Evolutionary conservation across 2,113 vertebrate genomes (phyloP), one percentile per base, ranked within the genome.

Genomic region (Pseudorectes ferrugineus): DNA sequence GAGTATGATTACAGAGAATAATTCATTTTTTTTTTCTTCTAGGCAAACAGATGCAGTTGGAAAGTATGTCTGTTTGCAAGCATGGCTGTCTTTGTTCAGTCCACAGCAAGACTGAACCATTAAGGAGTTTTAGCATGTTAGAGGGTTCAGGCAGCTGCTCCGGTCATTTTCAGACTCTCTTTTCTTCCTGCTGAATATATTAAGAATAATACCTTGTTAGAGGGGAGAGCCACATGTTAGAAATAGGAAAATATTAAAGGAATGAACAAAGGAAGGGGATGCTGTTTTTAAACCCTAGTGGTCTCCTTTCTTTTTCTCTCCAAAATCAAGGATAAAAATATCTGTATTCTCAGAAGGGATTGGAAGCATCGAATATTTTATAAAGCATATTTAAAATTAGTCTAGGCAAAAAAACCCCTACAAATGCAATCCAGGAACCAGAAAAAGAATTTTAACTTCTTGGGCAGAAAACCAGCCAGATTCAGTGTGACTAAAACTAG

Each of bases 11-110:
- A 79, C 58, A 95, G 49, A 77, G 92, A 94, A 94, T 95, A 95
- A 94, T 93, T 96, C 14, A 89, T 95, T 13, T 0, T 66, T 89
- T 81, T 83, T 96, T 95, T 93, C 63, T 97, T 94, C 67, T 80
- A 62, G 87, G 78, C 74, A 89, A 85, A 73, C 19, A 85, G 29
- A 94, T 82, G 49, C 46, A 49, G 26, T 88, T 88, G 48, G 54
- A 66, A 89, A 59, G 28, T 25, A 38, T 36, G 10, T 52, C 31
- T 85, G 43, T 61, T 62, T 82, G 76, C 40, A 40, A 79, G 54
- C 62, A 46, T 49, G 40, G n/a, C 40, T 89, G 40, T 84, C 61
- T 91, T 74, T 68, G n/a, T 95, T 76, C 62, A 62, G 62, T 46
- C 35, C 25, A 14, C 11, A 76, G 35, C 46, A 92, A 85, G 54